phyloP scores from a whole-genome alignment of 2,888 invertebrate genomes.

The Drosophila kokeensis region DNA sequence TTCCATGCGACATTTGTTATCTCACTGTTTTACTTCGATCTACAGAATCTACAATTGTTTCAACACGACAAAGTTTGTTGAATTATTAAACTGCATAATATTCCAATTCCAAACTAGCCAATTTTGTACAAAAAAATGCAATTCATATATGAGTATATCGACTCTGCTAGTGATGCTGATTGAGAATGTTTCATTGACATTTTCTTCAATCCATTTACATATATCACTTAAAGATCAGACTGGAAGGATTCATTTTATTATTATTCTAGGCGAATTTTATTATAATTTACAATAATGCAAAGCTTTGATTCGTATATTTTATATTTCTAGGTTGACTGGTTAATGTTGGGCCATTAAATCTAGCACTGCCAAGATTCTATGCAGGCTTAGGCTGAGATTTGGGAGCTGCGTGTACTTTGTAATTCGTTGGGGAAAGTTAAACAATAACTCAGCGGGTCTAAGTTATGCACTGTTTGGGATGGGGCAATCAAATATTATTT shows the following conservation, averaged over 20 bases:
- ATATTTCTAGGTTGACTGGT: background rate
- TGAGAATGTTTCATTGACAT: background rate
- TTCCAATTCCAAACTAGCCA: accelerated
- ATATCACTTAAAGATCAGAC: background rate
- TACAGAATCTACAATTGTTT: constrained; percentile 23
- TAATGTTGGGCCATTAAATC: background rate
- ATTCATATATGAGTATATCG: background rate
- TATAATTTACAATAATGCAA: background rate
- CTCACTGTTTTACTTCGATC: constrained; percentile 36
- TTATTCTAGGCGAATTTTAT: background rate
- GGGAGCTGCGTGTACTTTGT: constrained; percentile 12
- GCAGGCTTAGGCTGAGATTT: constrained; percentile 5
- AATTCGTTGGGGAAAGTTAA: constrained; percentile 59
- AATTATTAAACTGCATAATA: constrained; percentile 23
- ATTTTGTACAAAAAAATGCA: background rate
- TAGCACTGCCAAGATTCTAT: background rate
- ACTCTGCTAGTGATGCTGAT: background rate
- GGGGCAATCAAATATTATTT: constrained; percentile 76
- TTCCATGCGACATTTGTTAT: constrained; percentile 48
- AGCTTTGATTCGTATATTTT: background rate
- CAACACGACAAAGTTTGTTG: constrained; percentile 12
- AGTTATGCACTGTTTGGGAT: constrained; percentile 37
- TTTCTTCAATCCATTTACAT: too few relatives aligned
- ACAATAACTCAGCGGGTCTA: constrained; percentile 58
- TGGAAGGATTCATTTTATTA: background rate